Evolutionary conservation across 2,888 invertebrate genomes (phyloP), one percentile per base, ranked within the genome.

Genomic region (Nomada ruficornis): DNA sequence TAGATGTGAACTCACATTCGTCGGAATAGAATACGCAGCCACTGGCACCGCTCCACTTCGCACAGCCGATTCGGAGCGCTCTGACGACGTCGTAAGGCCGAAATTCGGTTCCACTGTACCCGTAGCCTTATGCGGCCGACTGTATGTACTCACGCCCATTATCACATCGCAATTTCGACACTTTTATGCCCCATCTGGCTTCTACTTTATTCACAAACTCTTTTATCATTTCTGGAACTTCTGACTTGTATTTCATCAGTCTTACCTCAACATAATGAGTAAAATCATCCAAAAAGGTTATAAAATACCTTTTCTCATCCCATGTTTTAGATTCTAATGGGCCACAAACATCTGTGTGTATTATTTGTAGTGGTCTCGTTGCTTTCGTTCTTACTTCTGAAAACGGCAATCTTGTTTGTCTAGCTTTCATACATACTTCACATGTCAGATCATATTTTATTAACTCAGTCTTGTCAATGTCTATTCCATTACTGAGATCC

Each of bases 311-410:
- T 0, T 76, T 76, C 23, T 47, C 36, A 13, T 87, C 86, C 57
- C 82, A 64, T 20, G 85, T 83, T 20, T 23, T 69, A 36, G 88
- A 85, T 10, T 54, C 77, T 15, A 90, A 74, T 13, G 86, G 85
- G 26, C 88, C 89, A 54, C 73, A 77, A 2, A 89, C 26, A 65
- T 89, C 89, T 44, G 83, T 86, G 67, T 89, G 89, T n/a, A 89
- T 63, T 26, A 87, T 62, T 65, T 84, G 47, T 26, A 85, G 36
- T 15, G 85, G 82, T 20, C 80, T 69, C 57, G 26, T 78, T n/a
- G 86, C 84, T 59, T 83, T 79, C 2, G 18, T 50, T 47, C 85
- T 75, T 62, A 60, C 20, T n/a, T 79, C 29, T n/a, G 72, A 42
- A 23, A 72, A 72, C 10, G 54, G 11, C 1, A 18, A 3, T 5